Base-by-base conservation (phyloP, 53 echinoderm and acorn worm genomes). In the Crossaster papposus region DNA sequence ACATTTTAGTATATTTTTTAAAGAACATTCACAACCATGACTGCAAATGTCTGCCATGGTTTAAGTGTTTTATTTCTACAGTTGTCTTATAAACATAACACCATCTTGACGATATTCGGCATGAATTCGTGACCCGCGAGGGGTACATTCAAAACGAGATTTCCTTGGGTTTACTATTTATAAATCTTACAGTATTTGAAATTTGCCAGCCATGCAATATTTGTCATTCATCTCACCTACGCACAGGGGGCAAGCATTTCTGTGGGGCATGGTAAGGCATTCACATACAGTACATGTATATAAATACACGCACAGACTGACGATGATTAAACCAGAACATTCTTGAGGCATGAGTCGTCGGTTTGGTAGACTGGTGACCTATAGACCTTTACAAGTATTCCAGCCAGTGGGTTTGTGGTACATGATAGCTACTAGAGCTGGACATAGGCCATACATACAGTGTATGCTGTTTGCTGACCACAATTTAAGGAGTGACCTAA, bases 291-390 rank as follows among this genome's bases (percentile, higher is more conserved):
- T 68, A 26, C 75, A 50, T 15, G 50, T 52, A 28, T 85, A 72
- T 32, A 85, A 85, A 72, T 85, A 85, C 72, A 51, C 38, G 24
- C 58, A 81, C 58, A 58, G 17, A 58, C 34, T 24, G 71, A 36
- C 4, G 37, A 31, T 11, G 85, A 51, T 85, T 73, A 85, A 14
- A 52, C 9, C n/a, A 24, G 31, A 8, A 31, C 85, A 85, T 85
- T 85, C 85, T 34, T 72, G 73, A 3, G 34, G 51, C 53, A 85
- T 85, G 85, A 85, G 54, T 85, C 24, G 5, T 18, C 50, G 15
- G 73, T 73, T 22, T 73, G 54, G 72, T 73, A 85, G 85, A 73
- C 85, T 58, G 50, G 34, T 87, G 87, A 87, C 77, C 76, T 51
- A n/a, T 33, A 2, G 77, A 87, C 87, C 87, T 76, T 44, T 36